Base-by-base conservation (phyloP, 1,140 invertebrate species). In the Trissolcus basalis region DNA sequence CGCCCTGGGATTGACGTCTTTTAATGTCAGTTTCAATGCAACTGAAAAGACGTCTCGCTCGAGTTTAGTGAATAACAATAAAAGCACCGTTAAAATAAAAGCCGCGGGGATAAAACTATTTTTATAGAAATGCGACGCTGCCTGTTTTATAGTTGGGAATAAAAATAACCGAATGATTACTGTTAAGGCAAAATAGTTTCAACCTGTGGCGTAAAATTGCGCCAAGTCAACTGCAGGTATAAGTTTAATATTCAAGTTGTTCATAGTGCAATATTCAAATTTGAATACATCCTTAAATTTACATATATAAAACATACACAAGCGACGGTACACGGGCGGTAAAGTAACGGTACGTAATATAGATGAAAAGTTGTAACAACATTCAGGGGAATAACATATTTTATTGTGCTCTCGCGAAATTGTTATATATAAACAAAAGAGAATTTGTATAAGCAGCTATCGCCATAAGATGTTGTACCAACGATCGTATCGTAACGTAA, bases 401-500 rank as follows among this genome's bases (percentile, higher is more conserved):
- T 74, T 51, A 65, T 54, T 56, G 58, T 55, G 45, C 59, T 64
- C 6, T 1, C 54, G 36, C 44, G 27, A 36, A 36, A 59, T 27
- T 53, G 44, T 59, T 48, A 41, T 76, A 19, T 69, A 60, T 76
- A 69, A 75, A 76, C 64, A 76, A 69, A 76, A 69, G 65, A 59
- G 50, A 76, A 69, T 65, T 76, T 64, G 65, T 49, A 70, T 76
- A 68, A 71, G 67, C 55, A 71, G 67, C 63, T 71, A 77, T 77
- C 67, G 44, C 60, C 50, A 27, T 27, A 50, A 51, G 49, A 41
- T 16, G 74, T 70, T 65, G 47, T 54, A 49, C 12, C 36, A 69
- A 65, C 59, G 72, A 69, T 75, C 58, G 59, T 69, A 77, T 79
- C 63, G 67, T 67, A 79, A 73, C 65, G 77, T 73, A 76, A 72